phyloP scores from a whole-genome alignment of 2,113 vertebrate species.

The Corythoichthys haematopterus region DNA sequence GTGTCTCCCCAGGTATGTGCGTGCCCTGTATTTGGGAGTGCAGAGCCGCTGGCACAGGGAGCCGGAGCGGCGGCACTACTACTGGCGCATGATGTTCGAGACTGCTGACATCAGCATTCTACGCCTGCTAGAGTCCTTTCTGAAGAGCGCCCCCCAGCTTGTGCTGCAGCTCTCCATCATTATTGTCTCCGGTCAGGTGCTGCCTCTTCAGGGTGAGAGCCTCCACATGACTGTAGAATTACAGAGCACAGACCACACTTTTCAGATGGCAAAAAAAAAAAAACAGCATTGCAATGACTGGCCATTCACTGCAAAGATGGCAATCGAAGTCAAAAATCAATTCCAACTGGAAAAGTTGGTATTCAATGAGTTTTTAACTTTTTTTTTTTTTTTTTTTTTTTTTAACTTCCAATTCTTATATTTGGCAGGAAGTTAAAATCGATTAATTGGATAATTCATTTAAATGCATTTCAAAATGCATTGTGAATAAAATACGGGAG shows the following conservation, averaged over 20 bases:
- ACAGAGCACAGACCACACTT: neutral
- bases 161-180: conserved; percentile 97
- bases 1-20: conserved; percentile 79
- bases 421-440: no score
- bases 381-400: no score
- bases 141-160: conserved; percentile 97
- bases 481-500: no score
- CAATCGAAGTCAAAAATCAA: no score
- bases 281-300: neutral
- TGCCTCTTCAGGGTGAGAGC: conserved; percentile 86
- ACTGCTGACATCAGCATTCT: conserved; percentile 96
- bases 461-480: no score
- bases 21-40: conserved; percentile 89
- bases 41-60: conserved; percentile 93
- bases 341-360: no score
- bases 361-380: no score
- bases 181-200: conserved; percentile 74
- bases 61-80: conserved; percentile 84
- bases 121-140: conserved; percentile 92
- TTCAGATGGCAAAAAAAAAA: no score
- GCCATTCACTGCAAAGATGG: neutral
- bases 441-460: no score
- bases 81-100: conserved; percentile 95
- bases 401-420: no score
- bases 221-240: neutral